Conservation (phyloP, 2,113 vertebrate species). For the Microtus montanus region DNA sequence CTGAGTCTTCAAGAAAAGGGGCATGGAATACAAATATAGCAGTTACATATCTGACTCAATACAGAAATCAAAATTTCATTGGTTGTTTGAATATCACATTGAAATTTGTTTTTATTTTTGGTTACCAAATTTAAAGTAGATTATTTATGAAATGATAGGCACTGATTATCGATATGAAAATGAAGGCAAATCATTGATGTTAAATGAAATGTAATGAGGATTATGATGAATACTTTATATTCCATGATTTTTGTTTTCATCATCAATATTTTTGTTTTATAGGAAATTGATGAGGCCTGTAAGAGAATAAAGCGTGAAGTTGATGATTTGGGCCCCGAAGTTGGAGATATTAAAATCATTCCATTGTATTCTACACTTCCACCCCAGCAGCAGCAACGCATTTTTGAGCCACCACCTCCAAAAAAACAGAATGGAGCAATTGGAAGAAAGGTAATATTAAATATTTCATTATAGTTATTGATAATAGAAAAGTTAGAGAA, state of each 20-base stretch:
- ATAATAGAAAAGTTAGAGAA: not conserved
- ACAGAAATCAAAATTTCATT: conserved; percentile 70
- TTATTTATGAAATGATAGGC: not conserved
- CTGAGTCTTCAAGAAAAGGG: conserved; percentile 73
- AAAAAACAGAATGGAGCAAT: conserved; percentile 95
- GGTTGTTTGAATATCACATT: conserved; percentile 65
- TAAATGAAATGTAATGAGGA: not conserved
- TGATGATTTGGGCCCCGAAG: conserved; percentile 96
- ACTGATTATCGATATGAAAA: not conserved
- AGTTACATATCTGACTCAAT: conserved; percentile 75
- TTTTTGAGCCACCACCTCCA: conserved; percentile 97
- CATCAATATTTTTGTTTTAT: conserved; percentile 73
- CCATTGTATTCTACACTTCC: conserved; percentile 97
- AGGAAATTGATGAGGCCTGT: conserved; percentile 99
- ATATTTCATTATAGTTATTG: not conserved
- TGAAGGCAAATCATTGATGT: not conserved
- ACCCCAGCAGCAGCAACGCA: conserved; percentile 96
- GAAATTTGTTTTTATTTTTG: conserved; percentile 74
- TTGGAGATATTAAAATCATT: conserved; percentile 98
- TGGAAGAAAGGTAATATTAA: conserved; percentile 92
- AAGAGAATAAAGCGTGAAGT: conserved; percentile 98
- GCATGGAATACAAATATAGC: conserved; percentile 80
- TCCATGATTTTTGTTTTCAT: conserved; percentile 47
- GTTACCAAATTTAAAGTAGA: conserved; percentile 50
- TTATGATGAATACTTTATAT: conserved; percentile 32